Base-by-base conservation (phyloP, 2,888 invertebrate species). In the Odontomyia ornata region DNA sequence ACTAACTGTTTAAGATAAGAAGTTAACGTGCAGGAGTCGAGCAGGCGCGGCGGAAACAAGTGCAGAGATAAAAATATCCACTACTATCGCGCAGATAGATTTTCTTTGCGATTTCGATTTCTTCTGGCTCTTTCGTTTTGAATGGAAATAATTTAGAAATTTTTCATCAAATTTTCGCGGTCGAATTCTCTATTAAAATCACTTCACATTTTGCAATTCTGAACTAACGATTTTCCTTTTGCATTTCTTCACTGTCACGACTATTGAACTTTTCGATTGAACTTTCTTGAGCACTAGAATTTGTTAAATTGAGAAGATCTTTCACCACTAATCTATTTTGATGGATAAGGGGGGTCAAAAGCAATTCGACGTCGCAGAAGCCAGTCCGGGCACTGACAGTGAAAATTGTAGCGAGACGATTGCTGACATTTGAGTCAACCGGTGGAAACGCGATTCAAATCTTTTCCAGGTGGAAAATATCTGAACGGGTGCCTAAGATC, bases 351-450 rank as follows among this genome's bases (percentile, higher is more conserved):
- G 36, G 36, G 9, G 36, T 5, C 9, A 67, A 69, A 46, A 46
- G 43, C 15, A 64, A 46, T 21, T 67, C 7, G 43, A 11, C 46
- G 25, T 46, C 47, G 69, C 23, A 21, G 36, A 28, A 73, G 52
- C 57, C 57, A 2, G 30, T 73, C 57, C 60, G 60, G 73, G 73
- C 73, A 36, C 73, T 73, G 73, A 69, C 69, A 25, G 30, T 7
- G 69, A 2, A 52, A 60, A 36, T 28, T 73, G 36, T 36, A 57
- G 47, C 57, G 72, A 57, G 30, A 73, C 73, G 73, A 73, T 60
- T 13, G 57, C 73, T 73, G 73, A 73, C 73, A 73, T 73, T 73
- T 36, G 36, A 57, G 73, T 73, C 73, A 43, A 56, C 72, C 72
- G 72, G 28, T 72, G 72, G 30, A 30, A 30, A 73, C 60, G 60